Evolutionary conservation across 2,797 vertebrate species (phyloP).

Genomic region (Pangasius larnaudii): DNA sequence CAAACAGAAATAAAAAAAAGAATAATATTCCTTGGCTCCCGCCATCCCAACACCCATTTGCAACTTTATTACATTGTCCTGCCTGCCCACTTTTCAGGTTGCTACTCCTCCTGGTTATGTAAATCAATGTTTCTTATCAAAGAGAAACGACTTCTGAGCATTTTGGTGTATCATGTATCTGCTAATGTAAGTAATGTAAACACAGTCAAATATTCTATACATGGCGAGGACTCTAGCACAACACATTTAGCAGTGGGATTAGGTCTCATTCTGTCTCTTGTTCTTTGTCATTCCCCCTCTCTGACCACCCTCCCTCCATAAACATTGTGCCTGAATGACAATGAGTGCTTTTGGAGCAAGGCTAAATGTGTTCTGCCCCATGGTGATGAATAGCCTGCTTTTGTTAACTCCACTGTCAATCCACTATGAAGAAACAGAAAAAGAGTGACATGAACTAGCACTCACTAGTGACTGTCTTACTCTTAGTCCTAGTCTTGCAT

Average conservation of each 20-base stretch:
- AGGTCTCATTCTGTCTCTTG: not conserved
- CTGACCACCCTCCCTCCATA: slow-evolving; percentile 40
- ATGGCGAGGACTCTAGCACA: not conserved
- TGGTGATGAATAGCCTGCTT: slow-evolving; percentile 66
- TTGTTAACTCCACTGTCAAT: slow-evolving; percentile 59
- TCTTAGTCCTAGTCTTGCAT: not conserved
- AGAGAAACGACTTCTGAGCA: not conserved
- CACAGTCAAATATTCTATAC: slow-evolving; percentile 19
- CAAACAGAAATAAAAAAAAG: not conserved
- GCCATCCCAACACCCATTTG: not conserved
- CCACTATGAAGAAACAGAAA: slow-evolving; percentile 22
- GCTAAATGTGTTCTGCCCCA: slow-evolving; percentile 69
- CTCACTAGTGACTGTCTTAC: slow-evolving; percentile 1
- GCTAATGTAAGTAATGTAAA: not conserved
- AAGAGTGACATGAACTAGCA: slow-evolving; percentile 25
- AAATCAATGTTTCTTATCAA: not conserved
- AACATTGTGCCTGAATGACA: slow-evolving; percentile 67
- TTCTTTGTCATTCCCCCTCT: slow-evolving; percentile 19
- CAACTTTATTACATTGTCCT: not conserved
- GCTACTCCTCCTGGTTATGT: not conserved
- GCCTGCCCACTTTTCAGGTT: not conserved
- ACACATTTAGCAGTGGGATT: not conserved
- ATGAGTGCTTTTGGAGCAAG: slow-evolving; percentile 63
- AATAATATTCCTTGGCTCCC: not conserved
- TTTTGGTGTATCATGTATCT: not conserved